phyloP scores from a whole-genome alignment of 2,888 invertebrate species.

The Agonopterix subpropinquella region DNA sequence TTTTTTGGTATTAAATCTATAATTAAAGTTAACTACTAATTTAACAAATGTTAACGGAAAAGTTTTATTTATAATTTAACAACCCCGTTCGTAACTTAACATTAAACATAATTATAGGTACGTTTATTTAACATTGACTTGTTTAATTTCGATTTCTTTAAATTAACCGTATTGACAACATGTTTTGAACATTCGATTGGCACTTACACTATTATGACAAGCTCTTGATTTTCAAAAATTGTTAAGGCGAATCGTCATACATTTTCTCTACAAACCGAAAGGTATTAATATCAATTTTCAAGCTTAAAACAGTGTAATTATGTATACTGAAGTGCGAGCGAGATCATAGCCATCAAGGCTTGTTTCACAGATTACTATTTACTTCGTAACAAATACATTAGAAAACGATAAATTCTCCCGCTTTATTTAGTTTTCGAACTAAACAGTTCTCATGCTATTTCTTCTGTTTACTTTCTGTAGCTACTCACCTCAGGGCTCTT shows the following conservation, averaged over 20 bases:
- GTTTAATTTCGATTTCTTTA: conserved; percentile 36
- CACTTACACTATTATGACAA: conserved; percentile 61
- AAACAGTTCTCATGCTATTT: too few relatives aligned
- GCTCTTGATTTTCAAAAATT: conserved; percentile 47
- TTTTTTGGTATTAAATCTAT: neutral
- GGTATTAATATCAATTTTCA: too few relatives aligned
- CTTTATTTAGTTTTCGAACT: too few relatives aligned
- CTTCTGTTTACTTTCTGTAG: too few relatives aligned
- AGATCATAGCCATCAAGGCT: too few relatives aligned
- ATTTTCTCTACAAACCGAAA: too few relatives aligned
- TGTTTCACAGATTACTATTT: too few relatives aligned
- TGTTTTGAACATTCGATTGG: conserved; percentile 64
- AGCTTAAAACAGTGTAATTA: too few relatives aligned
- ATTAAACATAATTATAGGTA: conserved; percentile 16
- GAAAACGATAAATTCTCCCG: too few relatives aligned
- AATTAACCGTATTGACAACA: conserved; percentile 59
- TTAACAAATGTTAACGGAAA: neutral
- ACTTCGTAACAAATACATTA: too few relatives aligned
- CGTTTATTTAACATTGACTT: conserved; percentile 35
- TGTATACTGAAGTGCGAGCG: too few relatives aligned
- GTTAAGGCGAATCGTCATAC: neutral
- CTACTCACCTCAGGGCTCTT: too few relatives aligned
- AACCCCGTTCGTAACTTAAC: conserved; percentile 16
- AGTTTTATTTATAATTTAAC: neutral
- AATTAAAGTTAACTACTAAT: neutral